Evolutionary conservation across 2,888 invertebrate species (phyloP), one percentile per base, ranked within the genome.

Genomic region (Epistrophella euchroma): DNA sequence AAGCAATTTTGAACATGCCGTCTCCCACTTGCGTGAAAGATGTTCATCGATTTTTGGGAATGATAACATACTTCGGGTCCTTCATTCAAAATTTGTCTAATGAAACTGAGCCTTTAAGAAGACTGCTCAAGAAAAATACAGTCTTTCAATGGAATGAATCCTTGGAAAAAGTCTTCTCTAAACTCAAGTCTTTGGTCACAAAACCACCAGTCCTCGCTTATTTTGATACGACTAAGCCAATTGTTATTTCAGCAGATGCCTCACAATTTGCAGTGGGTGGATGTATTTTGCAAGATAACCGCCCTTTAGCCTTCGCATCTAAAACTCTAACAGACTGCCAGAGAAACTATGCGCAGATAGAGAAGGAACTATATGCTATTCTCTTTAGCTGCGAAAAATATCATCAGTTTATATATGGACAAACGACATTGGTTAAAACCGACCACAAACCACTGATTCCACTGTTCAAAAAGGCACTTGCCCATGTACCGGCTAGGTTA

Each of bases 341-440:
- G 28, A 62, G 55, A 22, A 88, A 87, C 58, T 88, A 88, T 78
- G 84, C 88, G 1, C 82, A 87, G 70, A 88, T 88, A 35, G 86
- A 88, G 19, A 88, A 89, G 35, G 86, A 88, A 68, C 50, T 88
- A 1, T 81, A 88, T 56, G 80, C 88, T 1, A 88, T 88, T 64
- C 55, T 88, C 2, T 88, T 83, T 55, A 84, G 88, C 19, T 88
- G 88, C 32, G 71, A 79, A 62, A 77, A 75, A 32, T 87, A 83
- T 37, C 86, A 87, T 64, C 83, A 85, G 19, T 88, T 73, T 28
- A 74, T 87, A n/a, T 88, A 88, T 62, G 87, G 88, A 0, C 60
- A 72, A 40, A 84, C 70, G 15, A 76, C 40, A 40, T 4, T 40
- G 40, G 40, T 40, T 1, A 15, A 40, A 40, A 40, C 40, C 40